Evolutionary conservation across 2,797 vertebrate genomes (phyloP), one percentile per base, ranked within the genome.

Genomic region (Dryobates pubescens): DNA sequence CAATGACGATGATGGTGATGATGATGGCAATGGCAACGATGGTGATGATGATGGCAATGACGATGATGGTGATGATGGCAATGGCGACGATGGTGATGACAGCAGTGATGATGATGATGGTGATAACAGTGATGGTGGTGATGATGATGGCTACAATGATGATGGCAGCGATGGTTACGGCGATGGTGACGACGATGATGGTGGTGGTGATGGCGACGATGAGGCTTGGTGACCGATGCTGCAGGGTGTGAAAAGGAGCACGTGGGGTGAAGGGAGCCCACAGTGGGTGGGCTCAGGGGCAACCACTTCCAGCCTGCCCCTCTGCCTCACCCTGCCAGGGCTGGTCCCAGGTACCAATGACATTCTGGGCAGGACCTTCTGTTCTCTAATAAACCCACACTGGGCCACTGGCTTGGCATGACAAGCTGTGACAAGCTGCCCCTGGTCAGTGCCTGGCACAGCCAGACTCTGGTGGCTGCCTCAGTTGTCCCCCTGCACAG

Each of bases 1-100:
- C 3, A 34, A 6, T 6, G 32, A 57, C 1, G 26, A 22, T 1
- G 3, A 27, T 0, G 17, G 6, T 3, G 43, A 2, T 1, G 6
- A 29, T 5, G 10, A 14, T 6, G 36, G n/a, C n/a, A n/a, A 17
- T 36, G 63, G 11, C 15, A 7, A n/a, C 3, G 19, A 23, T 8
- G 34, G 10, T 11, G 47, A 63, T 3, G 51, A 69, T 6, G 34
- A 34, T 2, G 8, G 13, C 2, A 43, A 5, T 1, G 56, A 10
- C 4, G 29, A 24, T 29, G 62, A 12, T 0, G 6, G 76, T 11
- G 30, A 27, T 10, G 17, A 22, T 0, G 10, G 56, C 0, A 6
- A 18, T 1, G 15, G 9, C 4, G 17, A 13, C 3, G 24, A 45
- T 5, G 53, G 54, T 11, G 47, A 32, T 3, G 10, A 9, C 1